Evolutionary conservation across 2,113 vertebrate genomes (phyloP), one percentile per base, ranked within the genome.

Genomic region (Chaetops frenatus): DNA sequence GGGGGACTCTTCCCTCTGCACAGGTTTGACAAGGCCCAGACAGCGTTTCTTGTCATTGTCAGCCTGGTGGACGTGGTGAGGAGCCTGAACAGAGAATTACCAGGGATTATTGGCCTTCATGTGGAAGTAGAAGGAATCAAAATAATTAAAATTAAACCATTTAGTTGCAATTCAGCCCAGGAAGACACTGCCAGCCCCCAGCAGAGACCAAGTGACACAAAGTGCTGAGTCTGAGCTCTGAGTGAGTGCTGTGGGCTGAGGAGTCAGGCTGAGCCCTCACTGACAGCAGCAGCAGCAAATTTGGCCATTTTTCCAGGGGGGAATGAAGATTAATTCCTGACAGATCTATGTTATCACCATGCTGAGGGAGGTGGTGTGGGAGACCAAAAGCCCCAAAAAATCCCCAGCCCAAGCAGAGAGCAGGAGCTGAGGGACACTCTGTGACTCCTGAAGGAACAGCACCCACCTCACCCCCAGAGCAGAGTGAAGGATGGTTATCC

Each of bases 41-140:
- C 99, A 16, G 99, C 99, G 64, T 99, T 99, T 72, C 99, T 98
- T n/a, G 99, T 99, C 99, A 99, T 99, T 14, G 99, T 99, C 95
- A 99, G 94, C 96, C 99, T 98, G 88, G 98, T 99, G 86, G 99
- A 99, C 95, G 99, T 99, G 29, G 99, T 99, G 81, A 99, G 98
- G 96, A 99, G 98, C 98, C 99, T 99, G 86, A 47, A 90, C 48
- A 95, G 45, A 93, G 74, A 88, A 45, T 21, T 7, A 82, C 3
- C 74, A 31, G 10, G 11, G 53, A 21, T 94, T 92, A 88, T 4
- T 67, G 62, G 1, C 25, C 78, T 80, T 25, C 20, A 10, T 4
- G 35, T 60, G 53, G 53, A 36, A 81, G 40, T 36, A 60, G 61
- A 60, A 18, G 31, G 35, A 53, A 57, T 19, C 31, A 38, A 38